phyloP scores from a whole-genome alignment of 2,797 vertebrate species.

The Helostoma temminkii region DNA sequence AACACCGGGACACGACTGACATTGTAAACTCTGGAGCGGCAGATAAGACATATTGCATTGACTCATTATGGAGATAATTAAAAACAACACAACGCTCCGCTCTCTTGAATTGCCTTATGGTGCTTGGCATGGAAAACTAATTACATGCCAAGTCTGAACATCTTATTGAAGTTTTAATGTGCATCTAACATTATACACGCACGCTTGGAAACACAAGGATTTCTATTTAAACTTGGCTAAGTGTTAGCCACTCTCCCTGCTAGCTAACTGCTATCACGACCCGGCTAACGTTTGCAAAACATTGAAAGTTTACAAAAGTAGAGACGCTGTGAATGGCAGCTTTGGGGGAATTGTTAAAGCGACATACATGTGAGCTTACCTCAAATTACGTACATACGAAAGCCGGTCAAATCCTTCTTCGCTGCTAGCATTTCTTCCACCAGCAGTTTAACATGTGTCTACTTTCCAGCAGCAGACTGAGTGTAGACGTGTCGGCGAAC shows the following conservation, averaged over 20 bases:
- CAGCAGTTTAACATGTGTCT: constrained; percentile 60
- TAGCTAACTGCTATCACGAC: constrained; percentile 62
- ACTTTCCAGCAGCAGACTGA: constrained; percentile 20
- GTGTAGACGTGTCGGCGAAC: constrained; percentile 71
- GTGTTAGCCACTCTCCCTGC: constrained; percentile 40
- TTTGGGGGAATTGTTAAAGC: background rate
- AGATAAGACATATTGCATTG: background rate
- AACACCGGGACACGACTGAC: constrained; percentile 2
- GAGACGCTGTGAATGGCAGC: background rate
- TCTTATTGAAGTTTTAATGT: background rate
- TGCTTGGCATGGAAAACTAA: background rate
- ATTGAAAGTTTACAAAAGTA: constrained; percentile 30
- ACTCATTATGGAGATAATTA: constrained; percentile 16
- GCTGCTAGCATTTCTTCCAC: constrained; percentile 66
- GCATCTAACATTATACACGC: background rate
- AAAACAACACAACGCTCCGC: background rate
- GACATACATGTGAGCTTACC: constrained; percentile 49
- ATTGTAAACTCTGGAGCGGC: background rate
- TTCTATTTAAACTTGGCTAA: constrained; percentile 53
- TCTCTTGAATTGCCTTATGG: background rate
- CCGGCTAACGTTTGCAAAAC: constrained; percentile 40
- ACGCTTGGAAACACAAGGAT: constrained; percentile 4
- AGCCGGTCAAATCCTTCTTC: constrained; percentile 27
- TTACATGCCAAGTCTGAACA: background rate
- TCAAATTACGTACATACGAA: constrained; percentile 18